Evolutionary conservation across 2,888 invertebrate species (phyloP).

Genomic region (Pheosia tremula): DNA sequence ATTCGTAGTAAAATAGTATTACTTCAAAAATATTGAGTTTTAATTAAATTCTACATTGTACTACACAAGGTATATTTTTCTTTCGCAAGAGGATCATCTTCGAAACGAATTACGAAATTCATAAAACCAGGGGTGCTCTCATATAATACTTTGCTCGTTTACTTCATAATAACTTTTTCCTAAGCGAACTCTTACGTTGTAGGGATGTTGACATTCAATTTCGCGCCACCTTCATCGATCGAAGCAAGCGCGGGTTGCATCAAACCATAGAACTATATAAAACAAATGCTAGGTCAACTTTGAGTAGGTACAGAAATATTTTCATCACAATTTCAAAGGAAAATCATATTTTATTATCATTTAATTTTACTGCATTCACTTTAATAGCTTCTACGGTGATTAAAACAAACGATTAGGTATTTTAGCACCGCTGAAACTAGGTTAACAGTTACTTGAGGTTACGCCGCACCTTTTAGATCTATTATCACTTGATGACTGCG

Average conservation of each 20-base stretch:
- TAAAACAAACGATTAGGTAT: background rate
- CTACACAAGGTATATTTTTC: too few species aligned
- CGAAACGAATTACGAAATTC: background rate
- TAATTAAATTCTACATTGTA: too few species aligned
- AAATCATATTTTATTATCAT: background rate
- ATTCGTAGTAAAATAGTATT: too few species aligned
- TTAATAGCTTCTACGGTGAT: background rate
- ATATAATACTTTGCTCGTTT: background rate
- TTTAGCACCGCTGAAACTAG: background rate
- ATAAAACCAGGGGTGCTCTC: background rate
- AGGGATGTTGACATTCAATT: slow-evolving; percentile 59
- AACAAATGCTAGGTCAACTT: background rate
- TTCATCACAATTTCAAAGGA: background rate
- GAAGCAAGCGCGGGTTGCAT: background rate
- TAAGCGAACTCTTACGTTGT: slow-evolving; percentile 17
- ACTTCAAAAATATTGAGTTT: too few species aligned
- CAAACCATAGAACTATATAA: background rate
- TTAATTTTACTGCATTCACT: background rate
- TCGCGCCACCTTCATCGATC: slow-evolving; percentile 31
- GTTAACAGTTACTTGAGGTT: background rate
- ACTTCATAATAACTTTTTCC: slow-evolving; percentile 26
- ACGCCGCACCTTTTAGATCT: background rate
- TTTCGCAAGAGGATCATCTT: background rate
- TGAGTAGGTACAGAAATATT: background rate
- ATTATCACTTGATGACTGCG: background rate